These are phyloP conservation scores for Drosophila bunnanda DNA, from an alignment of 2,888 invertebrate species.

Conservation along the genomic window DNA sequence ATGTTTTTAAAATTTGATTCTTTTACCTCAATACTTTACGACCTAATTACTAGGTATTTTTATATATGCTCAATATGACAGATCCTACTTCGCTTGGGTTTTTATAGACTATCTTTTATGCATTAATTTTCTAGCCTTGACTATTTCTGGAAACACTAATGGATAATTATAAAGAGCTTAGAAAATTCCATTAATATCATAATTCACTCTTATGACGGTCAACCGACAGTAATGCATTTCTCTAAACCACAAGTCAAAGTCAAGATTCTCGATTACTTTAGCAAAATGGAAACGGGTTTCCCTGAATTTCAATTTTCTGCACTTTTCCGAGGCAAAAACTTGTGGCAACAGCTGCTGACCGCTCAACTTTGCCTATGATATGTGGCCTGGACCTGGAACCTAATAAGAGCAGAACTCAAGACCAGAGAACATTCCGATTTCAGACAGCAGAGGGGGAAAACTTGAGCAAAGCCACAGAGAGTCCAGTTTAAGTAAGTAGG, in stretches of 20 bases:
- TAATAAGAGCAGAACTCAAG: slow-evolving; percentile 16
- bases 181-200: background rate
- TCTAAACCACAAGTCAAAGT: background rate
- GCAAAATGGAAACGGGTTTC: background rate
- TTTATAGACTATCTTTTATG: background rate
- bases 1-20: too few species aligned
- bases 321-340: slow-evolving; percentile 14
- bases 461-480: slow-evolving; percentile 15
- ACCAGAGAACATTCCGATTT: slow-evolving; percentile 1
- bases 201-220: background rate
- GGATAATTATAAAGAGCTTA: background rate
- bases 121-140: too few species aligned
- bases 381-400: slow-evolving; percentile 28
- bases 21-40: background rate
- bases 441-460: slow-evolving; percentile 19
- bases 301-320: slow-evolving; percentile 1
- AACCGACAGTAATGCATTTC: background rate
- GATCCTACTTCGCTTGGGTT: background rate
- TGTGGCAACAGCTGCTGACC: slow-evolving; percentile 35
- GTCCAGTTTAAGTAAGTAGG: slow-evolving; percentile 28
- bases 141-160: too few species aligned
- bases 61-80: background rate
- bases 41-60: background rate
- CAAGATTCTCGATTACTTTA: background rate
- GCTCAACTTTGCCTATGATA: slow-evolving; percentile 17